Evolutionary conservation across 2,888 invertebrate genomes (phyloP).

Genomic region (Watsonalla binaria): DNA sequence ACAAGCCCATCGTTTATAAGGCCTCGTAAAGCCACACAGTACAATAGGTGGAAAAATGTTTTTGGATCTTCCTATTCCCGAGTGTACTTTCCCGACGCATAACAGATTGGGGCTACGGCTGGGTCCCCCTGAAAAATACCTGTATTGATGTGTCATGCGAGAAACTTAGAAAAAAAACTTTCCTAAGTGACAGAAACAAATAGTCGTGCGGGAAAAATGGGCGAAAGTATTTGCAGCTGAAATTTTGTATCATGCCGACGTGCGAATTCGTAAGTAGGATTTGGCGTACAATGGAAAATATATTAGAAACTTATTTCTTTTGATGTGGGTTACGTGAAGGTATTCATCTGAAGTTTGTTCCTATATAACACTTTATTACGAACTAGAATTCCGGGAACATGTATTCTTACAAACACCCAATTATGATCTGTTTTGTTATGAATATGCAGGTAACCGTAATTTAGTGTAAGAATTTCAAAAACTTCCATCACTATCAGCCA

Average conservation of each 20-base stretch:
- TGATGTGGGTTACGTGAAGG: background rate
- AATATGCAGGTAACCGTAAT: too few relatives aligned
- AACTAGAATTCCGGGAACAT: too few relatives aligned
- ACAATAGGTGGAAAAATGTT: constrained; percentile 27
- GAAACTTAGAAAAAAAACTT: background rate
- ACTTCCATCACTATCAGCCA: too few relatives aligned
- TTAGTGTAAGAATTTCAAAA: too few relatives aligned
- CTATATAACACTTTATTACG: too few relatives aligned
- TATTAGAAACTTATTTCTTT: background rate
- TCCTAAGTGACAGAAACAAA: constrained; percentile 2
- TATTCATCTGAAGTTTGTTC: too few relatives aligned
- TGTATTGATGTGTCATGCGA: constrained; percentile 10
- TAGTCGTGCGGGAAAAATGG: background rate
- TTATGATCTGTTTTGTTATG: too few relatives aligned
- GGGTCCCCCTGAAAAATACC: constrained; percentile 20
- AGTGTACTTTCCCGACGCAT: constrained; percentile 31
- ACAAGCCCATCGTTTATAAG: constrained; percentile 19
- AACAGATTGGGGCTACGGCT: constrained; percentile 31
- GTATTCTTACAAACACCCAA: too few relatives aligned
- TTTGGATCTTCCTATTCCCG: constrained; percentile 27
- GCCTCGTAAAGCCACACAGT: constrained; percentile 12
- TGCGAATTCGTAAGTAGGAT: background rate
- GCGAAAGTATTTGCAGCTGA: background rate
- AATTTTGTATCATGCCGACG: background rate
- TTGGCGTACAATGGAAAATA: background rate